Conservation (phyloP, 2,888 invertebrate species). For the Xanthia togata region DNA sequence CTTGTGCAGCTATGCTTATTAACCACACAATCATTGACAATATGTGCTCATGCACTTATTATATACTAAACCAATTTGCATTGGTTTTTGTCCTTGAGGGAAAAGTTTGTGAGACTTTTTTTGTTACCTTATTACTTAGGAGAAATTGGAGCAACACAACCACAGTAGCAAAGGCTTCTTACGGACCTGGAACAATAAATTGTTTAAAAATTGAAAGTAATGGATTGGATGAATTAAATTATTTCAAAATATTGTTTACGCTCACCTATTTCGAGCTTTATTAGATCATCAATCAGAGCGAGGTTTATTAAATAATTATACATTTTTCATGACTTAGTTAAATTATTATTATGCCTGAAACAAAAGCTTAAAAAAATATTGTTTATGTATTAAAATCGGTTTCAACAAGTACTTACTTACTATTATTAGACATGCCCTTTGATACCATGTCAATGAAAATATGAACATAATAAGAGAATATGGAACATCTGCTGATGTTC, state of each 20-base stretch:
- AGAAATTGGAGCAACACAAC: background rate
- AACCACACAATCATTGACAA: constrained; percentile 25
- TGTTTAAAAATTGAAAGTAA: background rate
- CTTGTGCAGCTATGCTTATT: constrained; percentile 17
- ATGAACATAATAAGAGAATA: constrained; percentile 33
- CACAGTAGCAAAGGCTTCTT: background rate
- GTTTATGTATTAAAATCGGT: background rate
- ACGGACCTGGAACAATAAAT: too few relatives aligned
- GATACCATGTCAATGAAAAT: constrained; percentile 45
- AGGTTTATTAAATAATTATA: background rate
- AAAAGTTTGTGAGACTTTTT: background rate
- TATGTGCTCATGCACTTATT: background rate
- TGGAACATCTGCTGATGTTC: constrained; percentile 29
- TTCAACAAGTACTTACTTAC: constrained; percentile 6
- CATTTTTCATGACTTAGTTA: background rate
- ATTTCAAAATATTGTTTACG: background rate
- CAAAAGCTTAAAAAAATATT: background rate
- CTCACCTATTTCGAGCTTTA: background rate
- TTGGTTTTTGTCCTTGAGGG: background rate
- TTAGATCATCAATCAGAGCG: background rate
- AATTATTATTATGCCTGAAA: background rate
- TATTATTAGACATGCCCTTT: constrained; percentile 42
- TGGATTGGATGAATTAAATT: too few relatives aligned
- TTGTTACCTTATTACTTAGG: background rate
- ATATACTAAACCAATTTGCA: background rate